These are phyloP conservation scores for Drosophila malerkotliana DNA, from an alignment of 1,140 invertebrate species.

Conservation along the genomic window DNA sequence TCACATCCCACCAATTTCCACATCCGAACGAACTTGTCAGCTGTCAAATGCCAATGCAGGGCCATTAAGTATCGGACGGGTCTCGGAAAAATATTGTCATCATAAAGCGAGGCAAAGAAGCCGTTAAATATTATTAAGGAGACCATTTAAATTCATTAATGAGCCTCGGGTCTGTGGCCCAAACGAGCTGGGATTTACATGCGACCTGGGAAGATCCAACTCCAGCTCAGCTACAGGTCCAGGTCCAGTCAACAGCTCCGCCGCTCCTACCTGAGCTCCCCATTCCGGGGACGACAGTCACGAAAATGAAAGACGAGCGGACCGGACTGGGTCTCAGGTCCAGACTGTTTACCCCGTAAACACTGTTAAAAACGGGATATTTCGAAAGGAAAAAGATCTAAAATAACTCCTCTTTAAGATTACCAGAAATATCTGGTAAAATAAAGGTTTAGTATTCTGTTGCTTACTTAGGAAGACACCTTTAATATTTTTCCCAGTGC, in stretches of 20 bases:
- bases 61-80: slow-evolving; percentile 65
- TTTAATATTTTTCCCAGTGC: slow-evolving; percentile 7
- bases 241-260: slow-evolving; percentile 25
- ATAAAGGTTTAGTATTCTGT: too few relatives aligned
- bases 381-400: background rate
- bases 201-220: slow-evolving; percentile 44
- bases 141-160: slow-evolving; percentile 84
- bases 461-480: too few relatives aligned
- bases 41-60: slow-evolving; percentile 76
- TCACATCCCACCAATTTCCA: slow-evolving; percentile 20
- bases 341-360: slow-evolving; percentile 10
- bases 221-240: slow-evolving; percentile 9
- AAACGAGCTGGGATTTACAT: slow-evolving; percentile 66
- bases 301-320: slow-evolving; percentile 77
- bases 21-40: slow-evolving; percentile 72
- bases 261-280: slow-evolving; percentile 9
- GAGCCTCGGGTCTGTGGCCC: slow-evolving; percentile 50
- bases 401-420: too few relatives aligned
- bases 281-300: slow-evolving; percentile 44
- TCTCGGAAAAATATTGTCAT: slow-evolving; percentile 76
- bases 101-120: slow-evolving; percentile 83
- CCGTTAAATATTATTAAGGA: slow-evolving; percentile 84
- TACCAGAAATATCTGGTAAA: too few relatives aligned
- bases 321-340: slow-evolving; percentile 12
- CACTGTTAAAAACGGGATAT: slow-evolving; percentile 1